Evolutionary conservation across 2,888 invertebrate genomes (phyloP).

Genomic region (Micoletzkya japonica): DNA sequence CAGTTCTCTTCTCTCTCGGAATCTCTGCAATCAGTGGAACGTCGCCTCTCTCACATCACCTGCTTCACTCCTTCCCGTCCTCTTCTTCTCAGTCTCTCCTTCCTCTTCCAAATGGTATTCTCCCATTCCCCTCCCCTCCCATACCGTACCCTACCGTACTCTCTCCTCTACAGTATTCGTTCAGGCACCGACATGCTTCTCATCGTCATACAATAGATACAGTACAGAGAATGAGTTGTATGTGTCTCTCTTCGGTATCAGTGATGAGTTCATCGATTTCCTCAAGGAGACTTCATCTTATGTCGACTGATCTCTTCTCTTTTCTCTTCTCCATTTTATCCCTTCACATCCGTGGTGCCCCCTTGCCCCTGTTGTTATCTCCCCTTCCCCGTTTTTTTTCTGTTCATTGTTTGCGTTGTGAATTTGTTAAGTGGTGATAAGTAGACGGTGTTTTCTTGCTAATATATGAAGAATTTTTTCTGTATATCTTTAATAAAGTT

Average conservation of each 20-base stretch:
- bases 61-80: neutral
- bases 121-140: neutral
- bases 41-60: slow-evolving; percentile 19
- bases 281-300: slow-evolving; percentile 11
- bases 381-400: too few relatives aligned
- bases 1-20: slow-evolving; percentile 9
- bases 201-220: slow-evolving; percentile 12
- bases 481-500: too few relatives aligned
- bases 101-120: neutral
- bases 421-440: too few relatives aligned
- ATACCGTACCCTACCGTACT: neutral
- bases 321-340: too few relatives aligned
- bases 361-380: too few relatives aligned
- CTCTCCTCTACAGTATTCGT: neutral
- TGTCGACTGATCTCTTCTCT: neutral
- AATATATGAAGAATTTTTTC: too few relatives aligned
- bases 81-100: neutral
- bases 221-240: slow-evolving; percentile 21
- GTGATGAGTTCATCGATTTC: too few relatives aligned
- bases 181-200: neutral
- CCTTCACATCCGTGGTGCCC: too few relatives aligned
- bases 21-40: neutral
- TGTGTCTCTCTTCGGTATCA: slow-evolving; percentile 17
- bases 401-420: too few relatives aligned
- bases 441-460: too few relatives aligned